Conservation (phyloP, 1,140 invertebrate species). For the Drosophila saltans region DNA sequence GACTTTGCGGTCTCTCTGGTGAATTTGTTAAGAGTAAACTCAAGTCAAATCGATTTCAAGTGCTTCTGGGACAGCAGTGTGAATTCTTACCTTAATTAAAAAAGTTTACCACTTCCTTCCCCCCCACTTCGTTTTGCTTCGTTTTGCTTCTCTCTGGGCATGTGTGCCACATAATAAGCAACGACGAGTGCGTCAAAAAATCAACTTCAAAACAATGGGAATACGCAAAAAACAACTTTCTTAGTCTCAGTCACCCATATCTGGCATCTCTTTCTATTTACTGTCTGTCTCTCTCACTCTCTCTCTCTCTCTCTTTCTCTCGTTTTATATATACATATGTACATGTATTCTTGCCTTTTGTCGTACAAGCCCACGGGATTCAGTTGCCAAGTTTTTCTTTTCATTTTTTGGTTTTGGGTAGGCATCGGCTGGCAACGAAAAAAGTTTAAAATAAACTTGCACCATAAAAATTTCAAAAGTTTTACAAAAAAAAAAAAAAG, state of each 20-base stretch:
- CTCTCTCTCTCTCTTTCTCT: background rate
- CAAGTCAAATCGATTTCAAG: conserved; percentile 17
- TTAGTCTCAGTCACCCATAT: conserved; percentile 12
- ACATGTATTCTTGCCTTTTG: conserved; percentile 1
- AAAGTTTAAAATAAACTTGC: conserved; percentile 79
- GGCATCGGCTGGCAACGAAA: conserved; percentile 53
- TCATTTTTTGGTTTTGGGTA: conserved; percentile 31
- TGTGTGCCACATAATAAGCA: conserved; percentile 69
- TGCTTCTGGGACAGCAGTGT: conserved; percentile 37
- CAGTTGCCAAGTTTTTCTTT: conserved; percentile 62
- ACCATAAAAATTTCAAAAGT: conserved; percentile 77
- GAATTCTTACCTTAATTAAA: conserved; percentile 79
- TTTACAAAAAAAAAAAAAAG: conserved; percentile 45
- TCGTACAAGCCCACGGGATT: conserved; percentile 58
- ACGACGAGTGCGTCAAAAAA: conserved; percentile 62
- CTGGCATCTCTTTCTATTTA: background rate
- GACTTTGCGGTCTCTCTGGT: conserved; percentile 1
- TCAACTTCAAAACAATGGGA: conserved; percentile 67
- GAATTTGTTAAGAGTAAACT: conserved; percentile 10
- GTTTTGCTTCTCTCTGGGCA: conserved; percentile 1
- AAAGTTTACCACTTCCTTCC: conserved; percentile 68
- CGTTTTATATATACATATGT: too few species aligned
- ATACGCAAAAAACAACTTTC: conserved; percentile 34
- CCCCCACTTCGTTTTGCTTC: background rate
- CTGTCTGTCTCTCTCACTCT: conserved; percentile 2